Evolutionary conservation across 2,113 vertebrate genomes (phyloP), one percentile per base, ranked within the genome.

Genomic region (Empidonax traillii): DNA sequence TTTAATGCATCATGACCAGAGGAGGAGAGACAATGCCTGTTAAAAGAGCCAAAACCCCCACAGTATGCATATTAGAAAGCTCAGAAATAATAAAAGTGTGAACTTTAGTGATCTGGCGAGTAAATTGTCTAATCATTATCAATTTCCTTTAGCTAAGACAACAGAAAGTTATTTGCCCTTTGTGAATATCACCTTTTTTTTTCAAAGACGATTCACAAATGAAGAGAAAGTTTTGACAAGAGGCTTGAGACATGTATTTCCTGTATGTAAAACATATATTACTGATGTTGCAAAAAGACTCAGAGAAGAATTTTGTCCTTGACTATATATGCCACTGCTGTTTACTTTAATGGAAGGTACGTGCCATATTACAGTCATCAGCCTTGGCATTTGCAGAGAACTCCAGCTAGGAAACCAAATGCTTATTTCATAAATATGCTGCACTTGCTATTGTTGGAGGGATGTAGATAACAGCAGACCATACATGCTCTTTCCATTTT

Each of bases 401-500:
- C 65, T 93, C 89, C 91, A 93, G 65, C 73, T 67, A 95, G 56
- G 83, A 93, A 90, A 92, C 86, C 89, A 94, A 96, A 93, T 71
- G 91, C 37, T 92, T 91, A 59, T 85, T 93, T 90, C 52, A 52
- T 25, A 84, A 68, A 28, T 10, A 8, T 22, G 33, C 43, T 83
- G 68, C 23, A 46, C 20, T 67, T 86, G n/a, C 46, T 80, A 14
- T 13, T 76, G 66, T 30, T 81, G 61, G 21, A 90, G 63, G 69
- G 46, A 89, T 63, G 52, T 41, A 75, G 55, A 84, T 43, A 91
- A 56, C 31, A 85, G 69, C 53, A 96, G 52, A 91, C 13, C 41
- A 44, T 10, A 52, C 3, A 43, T 2, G 8, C 3, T 46, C 23
- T 52, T 84, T 81, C 56, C 5, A 30, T 63, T 87, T 63, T 75